Conservation (phyloP, 2,113 vertebrate species). For the Neofelis nebulosa region DNA sequence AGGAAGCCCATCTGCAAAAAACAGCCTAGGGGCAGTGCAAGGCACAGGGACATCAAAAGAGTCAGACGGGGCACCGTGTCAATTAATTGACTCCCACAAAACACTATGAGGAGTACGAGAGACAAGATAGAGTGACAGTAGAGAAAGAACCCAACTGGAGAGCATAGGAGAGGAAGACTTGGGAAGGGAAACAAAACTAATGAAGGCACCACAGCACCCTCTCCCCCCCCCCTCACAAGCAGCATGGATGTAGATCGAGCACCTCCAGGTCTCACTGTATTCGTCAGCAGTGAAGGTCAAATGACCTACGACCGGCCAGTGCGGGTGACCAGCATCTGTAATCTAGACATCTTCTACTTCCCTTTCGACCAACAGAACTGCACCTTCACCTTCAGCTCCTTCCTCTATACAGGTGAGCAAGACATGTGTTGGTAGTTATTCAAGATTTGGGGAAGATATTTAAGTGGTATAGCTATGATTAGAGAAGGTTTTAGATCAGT, state of each 20-base stretch:
- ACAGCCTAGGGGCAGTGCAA: neutral
- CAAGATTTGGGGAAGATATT: neutral
- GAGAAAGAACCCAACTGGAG: neutral
- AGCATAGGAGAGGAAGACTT: neutral
- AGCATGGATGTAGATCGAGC: conserved; percentile 87
- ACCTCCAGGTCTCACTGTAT: conserved; percentile 86
- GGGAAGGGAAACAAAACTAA: neutral
- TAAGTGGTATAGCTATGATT: neutral
- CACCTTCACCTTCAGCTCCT: conserved; percentile 88
- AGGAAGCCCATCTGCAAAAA: neutral
- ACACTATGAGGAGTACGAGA: neutral
- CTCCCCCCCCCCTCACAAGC: neutral
- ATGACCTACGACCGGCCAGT: conserved; percentile 88
- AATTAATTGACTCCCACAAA: neutral
- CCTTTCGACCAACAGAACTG: conserved; percentile 79
- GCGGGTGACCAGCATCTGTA: conserved; percentile 88
- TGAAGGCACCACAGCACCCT: neutral
- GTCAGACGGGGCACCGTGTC: neutral
- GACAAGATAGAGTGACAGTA: neutral
- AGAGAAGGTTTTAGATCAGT: neutral
- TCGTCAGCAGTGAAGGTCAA: conserved; percentile 87
- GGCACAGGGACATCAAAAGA: neutral
- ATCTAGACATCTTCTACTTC: conserved; percentile 90
- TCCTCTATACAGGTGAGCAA: conserved; percentile 90
- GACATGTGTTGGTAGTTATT: conserved; percentile 50